Evolutionary conservation across 2,113 vertebrate species (phyloP).

Genomic region (Nothocercus nigrocapillus): DNA sequence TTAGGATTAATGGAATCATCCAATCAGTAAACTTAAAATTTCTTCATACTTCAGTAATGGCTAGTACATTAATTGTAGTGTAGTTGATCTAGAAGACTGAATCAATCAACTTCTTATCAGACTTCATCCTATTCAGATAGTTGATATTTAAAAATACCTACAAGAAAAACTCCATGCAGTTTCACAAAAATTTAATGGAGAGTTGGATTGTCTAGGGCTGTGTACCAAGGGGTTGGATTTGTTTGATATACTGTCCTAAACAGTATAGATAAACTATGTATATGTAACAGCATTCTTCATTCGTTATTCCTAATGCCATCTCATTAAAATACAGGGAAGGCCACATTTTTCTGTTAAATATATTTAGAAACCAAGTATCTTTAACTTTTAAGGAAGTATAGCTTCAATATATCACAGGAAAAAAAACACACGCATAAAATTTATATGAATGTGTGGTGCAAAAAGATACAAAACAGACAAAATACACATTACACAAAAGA

Average conservation of each 20-base stretch:
- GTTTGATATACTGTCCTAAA: background rate
- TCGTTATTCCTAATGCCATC: background rate
- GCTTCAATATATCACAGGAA: background rate
- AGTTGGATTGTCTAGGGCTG: background rate
- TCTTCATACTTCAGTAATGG: background rate
- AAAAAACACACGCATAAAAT: background rate
- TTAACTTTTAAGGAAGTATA: background rate
- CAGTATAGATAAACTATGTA: background rate
- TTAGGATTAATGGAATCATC: slow-evolving; percentile 32
- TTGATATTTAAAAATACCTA: background rate
- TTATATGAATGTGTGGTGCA: background rate
- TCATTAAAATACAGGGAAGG: background rate
- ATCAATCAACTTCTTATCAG: slow-evolving; percentile 23
- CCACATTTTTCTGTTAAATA: background rate
- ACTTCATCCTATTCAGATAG: background rate
- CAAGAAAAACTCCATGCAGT: background rate
- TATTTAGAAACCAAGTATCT: background rate
- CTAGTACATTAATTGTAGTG: slow-evolving; percentile 9
- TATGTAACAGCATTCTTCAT: background rate
- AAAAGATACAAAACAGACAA: background rate
- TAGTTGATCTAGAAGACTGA: background rate
- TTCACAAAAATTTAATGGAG: background rate
- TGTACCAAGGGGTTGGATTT: background rate
- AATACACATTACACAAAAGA: background rate
- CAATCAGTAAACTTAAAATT: background rate